Base-by-base conservation (phyloP, 2,113 vertebrate species). In the Eublepharis macularius region DNA sequence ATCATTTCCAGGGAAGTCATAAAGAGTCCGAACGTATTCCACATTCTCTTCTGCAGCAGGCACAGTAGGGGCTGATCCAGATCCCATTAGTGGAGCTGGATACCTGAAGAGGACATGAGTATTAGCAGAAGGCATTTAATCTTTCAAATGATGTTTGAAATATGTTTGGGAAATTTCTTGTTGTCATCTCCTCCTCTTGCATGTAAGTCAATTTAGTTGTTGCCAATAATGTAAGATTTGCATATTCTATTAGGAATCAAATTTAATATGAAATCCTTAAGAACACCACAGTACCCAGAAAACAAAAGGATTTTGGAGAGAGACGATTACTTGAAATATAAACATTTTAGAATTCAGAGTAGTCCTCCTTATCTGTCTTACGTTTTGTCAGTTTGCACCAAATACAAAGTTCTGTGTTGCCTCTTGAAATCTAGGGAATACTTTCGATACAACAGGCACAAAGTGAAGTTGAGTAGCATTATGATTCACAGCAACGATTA, bases 21-120 rank as follows among this genome's bases (percentile, higher is more conserved):
- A 99, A 2, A 99, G 98, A 96, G 98, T 99, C 97, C 98, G 97
- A 91, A 99, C 99, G 57, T 98, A 99, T 93, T 99, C 99, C 95
- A 95, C 80, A 63, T 97, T 98, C 49, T 99, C 98, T 60, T 99
- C 99, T 74, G 96, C 90, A 74, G 93, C 72, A 34, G 96, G 93
- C 69, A 95, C 39, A 85, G 86, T 87, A 66, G 97, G 90, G 29
- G 96, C 95, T 76, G 98, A 92, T 82, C 96, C 96, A 66, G 96
- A 94, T 68, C 96, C 95, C 88, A 97, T 91, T 2, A 95, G 94
- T 29, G 98, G 96, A 90, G 95, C 98, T 49, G 98, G 96, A 90
- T 97, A 98, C 96, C 98, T 99, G 79, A 12, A 78, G 32, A 32
- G 1, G 1, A 70, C 17, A 63, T 39, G 68, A 36, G 39, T 51